A percentile compares a stretch with the other conserved stretches of the same genome.
These are phyloP conservation scores for Paedocypris micromegethes DNA, from an alignment of 2,797 vertebrate genomes.

Conservation along the genomic window DNA sequence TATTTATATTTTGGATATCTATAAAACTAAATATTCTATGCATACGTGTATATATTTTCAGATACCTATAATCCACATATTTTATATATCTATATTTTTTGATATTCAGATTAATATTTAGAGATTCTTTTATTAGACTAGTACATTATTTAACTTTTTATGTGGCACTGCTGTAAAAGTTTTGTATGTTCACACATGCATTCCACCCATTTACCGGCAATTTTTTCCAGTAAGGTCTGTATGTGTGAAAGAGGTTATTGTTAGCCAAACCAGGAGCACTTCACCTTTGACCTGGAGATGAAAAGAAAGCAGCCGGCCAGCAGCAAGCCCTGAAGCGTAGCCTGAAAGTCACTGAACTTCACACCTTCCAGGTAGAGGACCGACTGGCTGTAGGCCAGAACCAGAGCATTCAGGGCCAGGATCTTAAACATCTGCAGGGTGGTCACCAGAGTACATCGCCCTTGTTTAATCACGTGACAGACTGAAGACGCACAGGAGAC, in stretches of 20 bases:
- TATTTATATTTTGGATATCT: no score
- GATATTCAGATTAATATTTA: no score
- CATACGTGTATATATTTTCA: no score
- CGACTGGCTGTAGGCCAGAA: conserved; percentile 96
- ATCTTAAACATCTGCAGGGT: conserved; percentile 99
- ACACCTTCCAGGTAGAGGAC: conserved; percentile 96
- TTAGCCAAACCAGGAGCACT: conserved; percentile 1
- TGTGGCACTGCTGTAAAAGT: no score
- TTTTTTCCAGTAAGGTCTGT: background rate
- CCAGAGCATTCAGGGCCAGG: conserved; percentile 90
- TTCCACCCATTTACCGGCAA: background rate
- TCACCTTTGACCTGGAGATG: conserved; percentile 95
- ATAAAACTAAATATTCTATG: no score
- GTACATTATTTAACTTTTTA: no score
- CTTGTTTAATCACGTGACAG: conserved; percentile 98
- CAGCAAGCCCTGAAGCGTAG: conserved; percentile 89
- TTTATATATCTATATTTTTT: no score
- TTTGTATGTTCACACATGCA: no score
- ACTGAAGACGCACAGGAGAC: conserved; percentile 62
- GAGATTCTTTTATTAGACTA: no score
- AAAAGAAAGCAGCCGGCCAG: conserved; percentile 97
- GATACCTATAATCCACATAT: no score
- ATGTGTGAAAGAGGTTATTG: no score
- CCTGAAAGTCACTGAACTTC: conserved; percentile 97
- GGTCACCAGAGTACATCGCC: conserved; percentile 92